phyloP scores from a whole-genome alignment of 2,113 vertebrate genomes.

The Neogale vison region DNA sequence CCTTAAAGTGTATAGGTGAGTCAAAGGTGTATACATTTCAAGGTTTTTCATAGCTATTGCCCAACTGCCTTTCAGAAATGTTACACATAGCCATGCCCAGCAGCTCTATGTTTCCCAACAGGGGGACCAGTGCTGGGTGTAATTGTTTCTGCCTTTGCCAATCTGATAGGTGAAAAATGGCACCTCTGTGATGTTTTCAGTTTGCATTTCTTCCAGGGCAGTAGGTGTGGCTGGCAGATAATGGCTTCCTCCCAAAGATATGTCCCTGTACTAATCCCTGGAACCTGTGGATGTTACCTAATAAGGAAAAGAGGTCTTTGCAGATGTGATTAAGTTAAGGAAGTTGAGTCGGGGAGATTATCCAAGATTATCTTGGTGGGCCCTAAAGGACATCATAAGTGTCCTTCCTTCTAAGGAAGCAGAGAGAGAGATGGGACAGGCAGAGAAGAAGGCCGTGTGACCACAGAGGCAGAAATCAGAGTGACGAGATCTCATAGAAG shows the following conservation, averaged over 20 bases:
- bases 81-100: not conserved
- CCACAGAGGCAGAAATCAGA: not conserved
- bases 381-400: not conserved
- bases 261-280: not conserved
- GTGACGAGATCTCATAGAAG: not conserved
- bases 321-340: not conserved
- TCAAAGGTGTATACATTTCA: conserved; percentile 13
- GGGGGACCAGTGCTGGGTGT: not conserved
- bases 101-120: not conserved
- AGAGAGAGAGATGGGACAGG: not conserved
- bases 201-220: conserved; percentile 49
- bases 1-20: not conserved
- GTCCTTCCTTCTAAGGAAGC: not conserved
- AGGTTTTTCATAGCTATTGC: not conserved
- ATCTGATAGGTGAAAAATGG: conserved; percentile 47
- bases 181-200: not conserved
- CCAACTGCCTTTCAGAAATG: not conserved
- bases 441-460: not conserved
- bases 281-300: not conserved
- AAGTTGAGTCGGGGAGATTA: not conserved
- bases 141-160: conserved; percentile 24
- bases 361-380: not conserved
- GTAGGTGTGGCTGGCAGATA: not conserved
- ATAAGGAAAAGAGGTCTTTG: conserved; percentile 12
- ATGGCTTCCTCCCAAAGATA: not conserved